Percentiles rank a stretch among this genome's conserved stretches.
Evolutionary conservation across 2,113 vertebrate genomes (phyloP).

Genomic region (Solenodon paradoxus): DNA sequence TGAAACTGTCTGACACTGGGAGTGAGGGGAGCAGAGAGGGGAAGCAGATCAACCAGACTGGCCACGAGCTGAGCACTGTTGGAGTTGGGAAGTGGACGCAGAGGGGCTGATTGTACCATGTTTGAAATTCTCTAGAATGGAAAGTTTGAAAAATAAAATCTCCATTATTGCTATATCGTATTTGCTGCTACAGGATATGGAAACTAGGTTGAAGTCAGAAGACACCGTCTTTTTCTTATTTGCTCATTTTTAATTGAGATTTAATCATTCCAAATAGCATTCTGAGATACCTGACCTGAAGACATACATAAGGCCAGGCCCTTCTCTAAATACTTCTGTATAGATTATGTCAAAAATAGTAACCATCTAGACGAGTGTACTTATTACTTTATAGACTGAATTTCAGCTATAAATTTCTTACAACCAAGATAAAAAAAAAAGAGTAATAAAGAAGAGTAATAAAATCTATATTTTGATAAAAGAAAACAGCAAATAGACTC

Average conservation of each 20-base stretch:
- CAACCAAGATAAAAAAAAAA: conserved; percentile 6
- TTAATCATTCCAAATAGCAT: background rate
- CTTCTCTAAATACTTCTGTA: background rate
- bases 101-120: background rate
- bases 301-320: background rate
- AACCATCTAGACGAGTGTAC: background rate
- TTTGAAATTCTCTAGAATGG: background rate
- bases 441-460: background rate
- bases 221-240: background rate
- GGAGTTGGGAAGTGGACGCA: background rate
- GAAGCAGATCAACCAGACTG: background rate
- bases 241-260: background rate
- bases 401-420: background rate
- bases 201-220: background rate
- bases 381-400: background rate
- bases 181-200: background rate
- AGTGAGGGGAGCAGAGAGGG: background rate
- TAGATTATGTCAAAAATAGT: background rate
- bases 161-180: background rate
- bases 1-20: background rate
- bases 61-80: accelerated
- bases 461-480: conserved; percentile 25
- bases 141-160: background rate
- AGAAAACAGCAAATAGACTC: background rate
- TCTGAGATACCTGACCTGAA: background rate